A percentile compares a stretch with the other conserved stretches of the same genome.
phyloP scores from a whole-genome alignment of 2,113 vertebrate species.

The Melanotaenia duboulayi region DNA sequence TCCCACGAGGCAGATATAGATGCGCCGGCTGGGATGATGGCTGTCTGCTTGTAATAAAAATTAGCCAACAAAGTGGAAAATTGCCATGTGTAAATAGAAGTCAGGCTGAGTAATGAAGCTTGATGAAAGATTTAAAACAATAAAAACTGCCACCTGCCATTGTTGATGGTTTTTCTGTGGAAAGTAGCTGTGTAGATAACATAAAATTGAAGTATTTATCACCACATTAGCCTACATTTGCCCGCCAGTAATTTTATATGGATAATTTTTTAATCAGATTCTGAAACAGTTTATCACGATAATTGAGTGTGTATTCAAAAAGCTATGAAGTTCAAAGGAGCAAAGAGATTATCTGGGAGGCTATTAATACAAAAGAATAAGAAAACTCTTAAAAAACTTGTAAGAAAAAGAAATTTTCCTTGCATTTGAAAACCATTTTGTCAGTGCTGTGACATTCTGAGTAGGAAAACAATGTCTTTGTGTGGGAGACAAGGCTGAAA shows the following conservation, averaged over 20 bases:
- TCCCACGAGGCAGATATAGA: conserved; percentile 23
- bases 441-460: not conserved
- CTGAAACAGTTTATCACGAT: not conserved
- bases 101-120: conserved; percentile 48
- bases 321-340: not conserved
- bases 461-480: not conserved
- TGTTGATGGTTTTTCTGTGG: conserved; percentile 30
- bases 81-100: conserved; percentile 53
- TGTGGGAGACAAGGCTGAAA: not conserved
- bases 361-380: not conserved
- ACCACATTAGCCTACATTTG: not conserved
- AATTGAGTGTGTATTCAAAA: conserved; percentile 1
- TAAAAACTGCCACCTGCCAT: conserved; percentile 26
- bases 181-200: conserved; percentile 13
- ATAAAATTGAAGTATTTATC: conserved; percentile 12
- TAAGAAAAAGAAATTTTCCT: not conserved
- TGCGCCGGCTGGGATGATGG: conserved; percentile 14
- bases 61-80: conserved; percentile 46
- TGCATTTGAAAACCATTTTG: not conserved
- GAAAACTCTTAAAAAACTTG: not conserved
- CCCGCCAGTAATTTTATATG: not conserved
- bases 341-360: not conserved
- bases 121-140: conserved; percentile 41
- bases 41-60: conserved; percentile 46
- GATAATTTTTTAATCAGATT: not conserved